Evolutionary conservation across 2,888 invertebrate species (phyloP), one percentile per base, ranked within the genome.

Genomic region (Helobdella robusta): DNA sequence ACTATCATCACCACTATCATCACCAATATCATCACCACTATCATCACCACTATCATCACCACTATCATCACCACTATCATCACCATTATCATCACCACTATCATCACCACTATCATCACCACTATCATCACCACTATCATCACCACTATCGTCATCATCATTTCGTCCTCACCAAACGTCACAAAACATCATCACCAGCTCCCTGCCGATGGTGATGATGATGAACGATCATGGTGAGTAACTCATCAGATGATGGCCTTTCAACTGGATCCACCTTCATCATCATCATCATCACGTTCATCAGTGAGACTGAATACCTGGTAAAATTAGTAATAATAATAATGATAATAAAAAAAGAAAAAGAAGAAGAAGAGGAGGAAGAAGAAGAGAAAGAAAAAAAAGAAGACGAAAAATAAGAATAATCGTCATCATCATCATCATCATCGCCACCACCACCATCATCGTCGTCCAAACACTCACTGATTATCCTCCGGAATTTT

Each of bases 401-500:
- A 32, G 3, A n/a, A 59, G 30, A 4, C 35, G 18, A 23, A 35
- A 11, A 32, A 2, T 4, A n/a, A 32, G 18, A 32, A 11, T 34
- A 40, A 25, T 36, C n/a, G 0, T 34, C 44, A n/a, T 0, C 3
- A 34, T n/a, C n/a, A 20, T 23, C 44, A 23, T 28, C 25, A 20
- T 59, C 46, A 23, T 18, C 36, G 18, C 18, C 40, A 23, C 64
- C 54, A 30, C 44, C 11, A 23, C 18, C 50, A 5, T 8, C 5
- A 50, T 23, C n/a, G 4, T 25, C 50, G 4, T 25, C 50, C 50
- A 23, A 4, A 28, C n/a, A 66, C 69, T 25, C 35, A 65, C 64
- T 46, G 56, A 34, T 67, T 30, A 44, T 59, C 30, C 20, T 65
- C 61, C 8, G 71, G 71, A 18, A 71, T 58, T 34, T 68, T 64